Evolutionary conservation across 2,888 invertebrate genomes (phyloP).

Genomic region (Aphidoletes aphidimyza): DNA sequence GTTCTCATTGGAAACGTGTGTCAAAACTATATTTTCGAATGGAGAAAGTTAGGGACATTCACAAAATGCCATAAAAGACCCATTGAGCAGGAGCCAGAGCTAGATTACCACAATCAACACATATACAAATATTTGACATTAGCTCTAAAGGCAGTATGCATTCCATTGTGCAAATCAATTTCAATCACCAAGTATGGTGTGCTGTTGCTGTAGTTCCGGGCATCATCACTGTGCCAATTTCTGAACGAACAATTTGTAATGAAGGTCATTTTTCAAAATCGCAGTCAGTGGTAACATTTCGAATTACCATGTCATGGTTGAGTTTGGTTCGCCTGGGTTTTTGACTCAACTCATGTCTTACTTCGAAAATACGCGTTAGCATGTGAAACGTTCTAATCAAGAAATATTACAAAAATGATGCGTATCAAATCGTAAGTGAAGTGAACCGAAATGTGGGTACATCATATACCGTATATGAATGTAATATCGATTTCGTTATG

Average conservation of each 20-base stretch:
- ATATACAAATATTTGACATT: background rate
- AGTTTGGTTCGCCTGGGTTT: no score
- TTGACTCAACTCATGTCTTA: no score
- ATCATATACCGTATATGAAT: no score
- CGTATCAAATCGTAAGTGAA: slow-evolving; percentile 41
- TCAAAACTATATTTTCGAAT: background rate
- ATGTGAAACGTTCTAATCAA: slow-evolving; percentile 40
- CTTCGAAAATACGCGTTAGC: background rate
- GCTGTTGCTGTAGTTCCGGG: background rate
- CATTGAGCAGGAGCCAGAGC: background rate
- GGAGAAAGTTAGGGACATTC: no score
- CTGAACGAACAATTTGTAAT: slow-evolving; percentile 18
- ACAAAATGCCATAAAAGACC: background rate
- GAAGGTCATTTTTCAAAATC: slow-evolving; percentile 47
- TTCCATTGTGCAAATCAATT: slow-evolving; percentile 1
- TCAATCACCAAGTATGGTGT: background rate
- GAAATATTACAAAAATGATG: slow-evolving; percentile 50
- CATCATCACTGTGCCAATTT: background rate
- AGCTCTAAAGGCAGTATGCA: background rate
- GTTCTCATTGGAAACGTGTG: background rate
- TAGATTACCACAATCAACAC: background rate
- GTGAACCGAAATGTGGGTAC: slow-evolving; percentile 5
- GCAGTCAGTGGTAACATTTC: slow-evolving; percentile 11
- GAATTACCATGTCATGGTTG: background rate
- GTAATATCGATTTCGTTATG: no score